A percentile compares a stretch with the other conserved stretches of the same genome.
These are phyloP conservation scores for Eucidaris tribuloides DNA, from an alignment of 35 echinoderm and acorn worm species.

Conservation along the genomic window DNA sequence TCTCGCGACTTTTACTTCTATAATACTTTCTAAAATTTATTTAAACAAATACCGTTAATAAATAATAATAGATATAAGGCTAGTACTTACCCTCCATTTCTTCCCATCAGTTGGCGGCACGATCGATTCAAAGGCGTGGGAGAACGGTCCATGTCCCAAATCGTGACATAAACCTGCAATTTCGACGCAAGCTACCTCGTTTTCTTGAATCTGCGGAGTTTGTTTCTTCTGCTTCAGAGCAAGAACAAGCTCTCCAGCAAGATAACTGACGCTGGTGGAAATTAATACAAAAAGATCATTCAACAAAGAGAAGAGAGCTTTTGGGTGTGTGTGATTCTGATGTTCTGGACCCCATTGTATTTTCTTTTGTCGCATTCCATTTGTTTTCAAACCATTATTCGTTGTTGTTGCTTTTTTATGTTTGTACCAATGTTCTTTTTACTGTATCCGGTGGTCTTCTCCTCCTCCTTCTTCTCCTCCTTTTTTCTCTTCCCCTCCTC, in stretches of 20 bases:
- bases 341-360: neutral
- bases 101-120: neutral
- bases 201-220: neutral
- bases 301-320: too few species aligned
- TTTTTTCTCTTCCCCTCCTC: neutral
- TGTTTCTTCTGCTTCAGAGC: neutral
- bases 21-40: too few species aligned
- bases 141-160: conserved; percentile 8
- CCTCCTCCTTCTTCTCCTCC: neutral
- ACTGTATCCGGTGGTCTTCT: neutral
- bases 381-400: neutral
- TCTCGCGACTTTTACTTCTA: too few species aligned
- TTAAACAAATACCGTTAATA: too few species aligned
- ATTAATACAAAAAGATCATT: neutral
- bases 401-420: neutral
- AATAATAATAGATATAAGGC: too few species aligned
- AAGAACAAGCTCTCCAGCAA: conserved; percentile 1
- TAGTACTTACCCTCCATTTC: neutral
- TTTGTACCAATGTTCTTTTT: neutral
- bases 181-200: conserved; percentile 10
- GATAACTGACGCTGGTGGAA: conserved; percentile 34
- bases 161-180: conserved; percentile 53
- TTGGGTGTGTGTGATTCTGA: neutral
- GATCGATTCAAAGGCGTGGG: neutral
- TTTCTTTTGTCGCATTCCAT: neutral